Percentiles rank a stretch among this genome's conserved stretches.
Conservation (phyloP, 2,888 invertebrate species). For the Mystacides longicornis region DNA sequence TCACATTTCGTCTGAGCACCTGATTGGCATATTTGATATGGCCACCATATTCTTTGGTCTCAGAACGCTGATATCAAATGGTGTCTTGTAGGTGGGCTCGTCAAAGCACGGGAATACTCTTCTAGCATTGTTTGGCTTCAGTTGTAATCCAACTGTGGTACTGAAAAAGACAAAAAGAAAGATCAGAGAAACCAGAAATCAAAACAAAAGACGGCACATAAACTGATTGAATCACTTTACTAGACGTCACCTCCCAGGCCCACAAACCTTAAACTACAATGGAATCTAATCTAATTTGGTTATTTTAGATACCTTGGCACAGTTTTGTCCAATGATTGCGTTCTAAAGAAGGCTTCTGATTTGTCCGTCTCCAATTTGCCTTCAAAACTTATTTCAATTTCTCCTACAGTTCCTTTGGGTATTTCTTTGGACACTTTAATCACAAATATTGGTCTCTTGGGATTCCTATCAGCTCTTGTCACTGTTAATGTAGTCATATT, state of each 20-base stretch:
- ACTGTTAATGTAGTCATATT: slow-evolving; percentile 10
- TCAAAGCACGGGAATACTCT: slow-evolving; percentile 76
- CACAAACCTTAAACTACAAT: background rate
- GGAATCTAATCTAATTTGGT: too few species aligned
- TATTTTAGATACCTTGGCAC: slow-evolving; percentile 6
- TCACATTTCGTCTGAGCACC: slow-evolving; percentile 54
- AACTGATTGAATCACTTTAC: background rate
- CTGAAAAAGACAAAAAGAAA: slow-evolving; percentile 8
- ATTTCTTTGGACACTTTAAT: slow-evolving; percentile 53
- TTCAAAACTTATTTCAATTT: slow-evolving; percentile 56
- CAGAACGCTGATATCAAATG: slow-evolving; percentile 57
- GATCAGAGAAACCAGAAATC: background rate
- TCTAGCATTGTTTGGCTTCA: slow-evolving; percentile 67
- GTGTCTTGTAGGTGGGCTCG: slow-evolving; percentile 68
- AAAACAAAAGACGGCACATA: too few species aligned
- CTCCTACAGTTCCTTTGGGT: slow-evolving; percentile 50
- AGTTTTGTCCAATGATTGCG: slow-evolving; percentile 45
- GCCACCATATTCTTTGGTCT: slow-evolving; percentile 52
- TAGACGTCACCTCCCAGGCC: background rate
- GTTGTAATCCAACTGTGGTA: slow-evolving; percentile 55
- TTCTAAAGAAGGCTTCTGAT: slow-evolving; percentile 64
- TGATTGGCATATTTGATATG: slow-evolving; percentile 58
- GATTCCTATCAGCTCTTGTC: slow-evolving; percentile 37
- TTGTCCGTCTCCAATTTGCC: slow-evolving; percentile 57
- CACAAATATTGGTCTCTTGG: slow-evolving; percentile 55